Percentiles rank a stretch among this genome's conserved stretches.
phyloP scores from a whole-genome alignment of 2,113 vertebrate species.

The Oophaga pumilio region DNA sequence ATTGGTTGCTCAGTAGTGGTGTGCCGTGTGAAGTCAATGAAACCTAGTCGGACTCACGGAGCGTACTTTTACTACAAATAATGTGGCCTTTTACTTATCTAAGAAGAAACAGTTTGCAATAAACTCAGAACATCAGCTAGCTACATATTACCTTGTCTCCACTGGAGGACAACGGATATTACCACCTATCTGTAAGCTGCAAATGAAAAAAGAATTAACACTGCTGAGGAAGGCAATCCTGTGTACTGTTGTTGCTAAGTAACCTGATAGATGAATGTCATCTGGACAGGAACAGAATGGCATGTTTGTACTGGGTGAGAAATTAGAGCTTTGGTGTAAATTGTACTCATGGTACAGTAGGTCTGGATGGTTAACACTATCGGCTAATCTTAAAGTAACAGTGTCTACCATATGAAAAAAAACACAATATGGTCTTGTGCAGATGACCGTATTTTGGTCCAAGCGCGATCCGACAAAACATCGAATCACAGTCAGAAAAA shows the following conservation, averaged over 20 bases:
- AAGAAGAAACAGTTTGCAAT: conserved; percentile 9
- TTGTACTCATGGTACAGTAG: not conserved
- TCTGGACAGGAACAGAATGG: not conserved
- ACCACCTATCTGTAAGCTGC: conserved; percentile 31
- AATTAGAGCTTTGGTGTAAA: conserved; percentile 8
- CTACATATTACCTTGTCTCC: conserved; percentile 27
- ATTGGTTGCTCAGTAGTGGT: no score
- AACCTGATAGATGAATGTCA: not conserved
- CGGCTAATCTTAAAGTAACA: not conserved
- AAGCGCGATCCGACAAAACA: no score
- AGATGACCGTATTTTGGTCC: no score
- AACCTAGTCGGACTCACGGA: not conserved
- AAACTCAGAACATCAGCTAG: conserved; percentile 11
- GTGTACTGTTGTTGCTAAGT: conserved; percentile 42
- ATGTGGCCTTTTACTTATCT: not conserved
- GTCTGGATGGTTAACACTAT: not conserved
- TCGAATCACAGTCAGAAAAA: no score
- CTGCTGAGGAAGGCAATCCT: conserved; percentile 30
- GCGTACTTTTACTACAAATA: not conserved
- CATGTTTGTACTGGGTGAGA: conserved; percentile 38
- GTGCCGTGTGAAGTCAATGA: no score
- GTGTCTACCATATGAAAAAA: not conserved
- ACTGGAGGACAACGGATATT: conserved; percentile 22
- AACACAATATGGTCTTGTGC: not conserved
- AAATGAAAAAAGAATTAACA: conserved; percentile 44